phyloP scores from a whole-genome alignment of 2,888 invertebrate genomes.

The Chrysolina oricalcia region DNA sequence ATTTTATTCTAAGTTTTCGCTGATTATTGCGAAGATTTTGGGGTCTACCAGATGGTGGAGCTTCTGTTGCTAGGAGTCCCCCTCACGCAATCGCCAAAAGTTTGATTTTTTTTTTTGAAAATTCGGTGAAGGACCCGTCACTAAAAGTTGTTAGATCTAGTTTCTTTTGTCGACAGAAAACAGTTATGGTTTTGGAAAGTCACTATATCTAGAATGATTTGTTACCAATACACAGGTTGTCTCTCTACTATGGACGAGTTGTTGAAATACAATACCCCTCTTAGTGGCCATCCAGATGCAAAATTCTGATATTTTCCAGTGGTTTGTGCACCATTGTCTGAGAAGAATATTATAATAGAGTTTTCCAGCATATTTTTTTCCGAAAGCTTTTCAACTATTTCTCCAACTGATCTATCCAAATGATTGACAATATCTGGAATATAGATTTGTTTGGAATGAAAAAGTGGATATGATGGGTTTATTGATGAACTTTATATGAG shows the following conservation, averaged over 20 bases:
- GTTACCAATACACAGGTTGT: neutral
- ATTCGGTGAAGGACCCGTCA: too few relatives aligned
- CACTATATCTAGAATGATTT: neutral
- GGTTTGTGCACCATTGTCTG: constrained; percentile 92
- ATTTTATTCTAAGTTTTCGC: too few relatives aligned
- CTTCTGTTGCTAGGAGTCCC: too few relatives aligned
- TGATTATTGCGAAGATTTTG: too few relatives aligned
- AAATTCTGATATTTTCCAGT: constrained; percentile 81
- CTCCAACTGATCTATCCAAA: constrained; percentile 89
- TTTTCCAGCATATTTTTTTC: constrained; percentile 82
- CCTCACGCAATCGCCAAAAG: too few relatives aligned
- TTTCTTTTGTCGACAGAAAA: too few relatives aligned
- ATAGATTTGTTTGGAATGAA: constrained; percentile 16
- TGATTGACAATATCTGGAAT: constrained; percentile 86
- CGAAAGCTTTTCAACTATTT: constrained; percentile 80
- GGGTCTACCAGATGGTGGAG: too few relatives aligned
- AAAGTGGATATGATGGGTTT: neutral
- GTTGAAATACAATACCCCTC: constrained; percentile 77
- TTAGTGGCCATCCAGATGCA: constrained; percentile 86
- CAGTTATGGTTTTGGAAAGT: too few relatives aligned
- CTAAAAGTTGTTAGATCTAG: too few relatives aligned
- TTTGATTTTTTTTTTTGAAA: too few relatives aligned
- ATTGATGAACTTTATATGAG: too few relatives aligned
- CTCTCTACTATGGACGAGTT: neutral
- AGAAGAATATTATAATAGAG: constrained; percentile 88